Evolutionary conservation across 2,888 invertebrate genomes (phyloP), one percentile per base, ranked within the genome.

Genomic region (Troglohyphantes excavatus): DNA sequence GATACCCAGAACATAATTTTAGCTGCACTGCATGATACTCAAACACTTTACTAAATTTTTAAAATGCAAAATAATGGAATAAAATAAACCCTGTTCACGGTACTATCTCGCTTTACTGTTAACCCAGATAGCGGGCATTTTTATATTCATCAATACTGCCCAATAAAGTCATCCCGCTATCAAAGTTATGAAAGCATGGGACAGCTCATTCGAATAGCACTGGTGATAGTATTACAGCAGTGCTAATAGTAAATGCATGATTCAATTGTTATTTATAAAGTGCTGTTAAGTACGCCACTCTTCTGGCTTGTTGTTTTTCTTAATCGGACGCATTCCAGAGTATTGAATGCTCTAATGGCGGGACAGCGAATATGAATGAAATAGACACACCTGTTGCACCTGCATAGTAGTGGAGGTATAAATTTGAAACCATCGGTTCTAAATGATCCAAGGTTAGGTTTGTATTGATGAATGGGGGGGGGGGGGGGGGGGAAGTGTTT

Each of bases 171-270:
- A n/a, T n/a, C n/a, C n/a, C n/a, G n/a, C n/a, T n/a, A n/a, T n/a
- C 3, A 39, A 39, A 11, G 39, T 39, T 11, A 39, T 39, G 46
- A 72, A 17, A 13, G 46, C 17, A 72, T 11, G 7, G 6, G 17
- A 46, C 3, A 13, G 17, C 39, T 23, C 72, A 13, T 39, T 72
- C 23, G 72, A 72, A 13, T 46, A 33, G 43, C 43, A 2, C 26
- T 46, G 46, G 13, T 46, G 46, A 13, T n/a, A n/a, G n/a, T n/a
- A n/a, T n/a, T n/a, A n/a, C n/a, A n/a, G n/a, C n/a, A 21, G 7
- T 43, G 43, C 11, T 43, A 70, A 29, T 68, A 68, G 19, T 68
- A 68, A 68, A 68, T 17, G 7, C n/a, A 33, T 68, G 68, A 68
- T 33, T 68, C 68, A 68, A 33, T 2, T 33, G n/a, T 19, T 33